phyloP scores from a whole-genome alignment of 2,888 invertebrate genomes.

The Bombyx huttoni region DNA sequence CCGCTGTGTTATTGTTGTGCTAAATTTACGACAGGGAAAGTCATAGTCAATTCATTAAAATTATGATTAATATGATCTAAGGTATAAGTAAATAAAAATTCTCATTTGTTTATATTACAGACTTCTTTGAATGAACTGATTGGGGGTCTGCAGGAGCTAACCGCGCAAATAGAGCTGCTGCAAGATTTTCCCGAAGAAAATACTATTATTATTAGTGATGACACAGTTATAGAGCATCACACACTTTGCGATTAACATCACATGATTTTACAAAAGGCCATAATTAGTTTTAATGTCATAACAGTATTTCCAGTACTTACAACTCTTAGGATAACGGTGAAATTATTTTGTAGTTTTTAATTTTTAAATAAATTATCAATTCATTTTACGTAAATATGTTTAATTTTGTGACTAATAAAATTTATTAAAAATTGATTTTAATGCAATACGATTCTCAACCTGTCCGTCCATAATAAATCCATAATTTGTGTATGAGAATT shows the following conservation, averaged over 20 bases:
- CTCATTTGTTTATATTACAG: conserved; percentile 17
- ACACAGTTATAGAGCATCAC: conserved; percentile 52
- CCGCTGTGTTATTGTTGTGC: background rate
- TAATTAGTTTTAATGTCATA: background rate
- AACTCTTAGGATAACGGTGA: background rate
- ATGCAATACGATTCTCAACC: background rate
- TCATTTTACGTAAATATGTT: background rate
- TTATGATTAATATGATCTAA: background rate
- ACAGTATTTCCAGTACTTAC: conserved; percentile 5
- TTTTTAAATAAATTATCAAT: background rate
- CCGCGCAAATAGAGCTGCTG: conserved; percentile 52
- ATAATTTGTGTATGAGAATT: background rate
- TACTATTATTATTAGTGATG: conserved; percentile 51
- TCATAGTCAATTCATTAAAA: background rate
- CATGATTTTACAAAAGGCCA: background rate
- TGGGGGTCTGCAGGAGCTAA: conserved; percentile 49
- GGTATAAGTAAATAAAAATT: background rate
- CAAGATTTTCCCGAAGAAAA: conserved; percentile 50
- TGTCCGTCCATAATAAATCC: background rate
- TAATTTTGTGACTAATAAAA: background rate
- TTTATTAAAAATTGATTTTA: background rate
- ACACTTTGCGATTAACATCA: conserved; percentile 45
- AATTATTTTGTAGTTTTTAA: background rate
- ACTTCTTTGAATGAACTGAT: conserved; percentile 45
- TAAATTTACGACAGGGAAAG: background rate